phyloP scores from a whole-genome alignment of 2,797 vertebrate genomes.

The Myiothlypis chrysogaster region DNA sequence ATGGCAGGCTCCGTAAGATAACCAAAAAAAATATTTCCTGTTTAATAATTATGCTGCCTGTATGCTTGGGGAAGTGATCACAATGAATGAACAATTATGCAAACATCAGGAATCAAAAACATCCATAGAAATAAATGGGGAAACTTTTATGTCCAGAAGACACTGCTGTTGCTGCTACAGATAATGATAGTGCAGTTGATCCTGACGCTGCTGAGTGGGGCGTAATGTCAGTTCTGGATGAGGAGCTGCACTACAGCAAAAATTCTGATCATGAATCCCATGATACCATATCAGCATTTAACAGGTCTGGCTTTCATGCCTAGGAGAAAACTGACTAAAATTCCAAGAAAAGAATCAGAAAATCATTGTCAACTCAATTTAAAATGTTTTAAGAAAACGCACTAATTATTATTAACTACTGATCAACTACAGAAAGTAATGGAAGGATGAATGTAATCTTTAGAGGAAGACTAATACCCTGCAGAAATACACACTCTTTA shows the following conservation, averaged over 20 bases:
- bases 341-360: conserved; percentile 58
- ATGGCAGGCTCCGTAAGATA: not conserved
- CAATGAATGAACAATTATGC: not conserved
- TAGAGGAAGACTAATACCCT: not conserved
- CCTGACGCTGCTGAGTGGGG: conserved; percentile 49
- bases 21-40: not conserved
- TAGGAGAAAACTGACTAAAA: conserved; percentile 58
- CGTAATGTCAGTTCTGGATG: conserved; percentile 73
- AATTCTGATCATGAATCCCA: conserved; percentile 75
- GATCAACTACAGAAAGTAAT: not conserved
- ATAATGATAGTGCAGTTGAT: conserved; percentile 65
- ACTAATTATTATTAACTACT: not conserved
- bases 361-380: conserved; percentile 37
- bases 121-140: conserved; percentile 46
- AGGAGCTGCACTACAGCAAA: conserved; percentile 59
- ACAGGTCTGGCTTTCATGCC: conserved; percentile 62
- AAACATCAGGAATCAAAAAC: conserved; percentile 17
- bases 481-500: conserved; percentile 16
- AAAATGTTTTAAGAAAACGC: conserved; percentile 14
- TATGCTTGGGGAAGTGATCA: not conserved
- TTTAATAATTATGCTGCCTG: not conserved
- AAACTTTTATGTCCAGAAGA: conserved; percentile 66
- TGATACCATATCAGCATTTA: conserved; percentile 71
- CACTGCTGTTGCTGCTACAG: conserved; percentile 45
- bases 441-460: not conserved